These are phyloP conservation scores for Hirtodrosophila histrioides DNA, from an alignment of 2,888 invertebrate species.

Conservation along the genomic window DNA sequence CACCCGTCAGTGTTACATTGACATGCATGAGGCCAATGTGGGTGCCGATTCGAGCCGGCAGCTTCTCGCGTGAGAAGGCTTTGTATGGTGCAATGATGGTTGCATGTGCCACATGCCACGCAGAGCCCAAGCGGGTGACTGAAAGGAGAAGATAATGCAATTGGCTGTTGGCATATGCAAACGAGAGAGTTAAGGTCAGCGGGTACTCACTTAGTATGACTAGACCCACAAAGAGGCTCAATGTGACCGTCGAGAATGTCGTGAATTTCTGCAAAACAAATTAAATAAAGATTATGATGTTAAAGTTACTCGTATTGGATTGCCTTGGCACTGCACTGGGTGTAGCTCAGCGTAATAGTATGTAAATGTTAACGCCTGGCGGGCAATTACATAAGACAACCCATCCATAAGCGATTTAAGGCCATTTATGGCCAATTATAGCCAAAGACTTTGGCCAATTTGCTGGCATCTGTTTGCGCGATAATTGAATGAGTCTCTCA, in stretches of 20 bases:
- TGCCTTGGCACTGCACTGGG: slow-evolving; percentile 20
- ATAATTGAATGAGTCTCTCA: slow-evolving; percentile 50
- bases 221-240: slow-evolving; percentile 96
- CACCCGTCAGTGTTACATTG: slow-evolving; percentile 97
- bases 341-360: slow-evolving; percentile 8
- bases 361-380: slow-evolving; percentile 13
- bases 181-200: slow-evolving; percentile 38
- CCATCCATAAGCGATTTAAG: slow-evolving; percentile 30
- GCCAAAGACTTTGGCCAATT: slow-evolving; percentile 32
- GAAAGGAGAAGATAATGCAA: slow-evolving; percentile 51
- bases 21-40: slow-evolving; percentile 96
- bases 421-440: slow-evolving; percentile 42
- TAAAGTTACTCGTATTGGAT: slow-evolving; percentile 7
- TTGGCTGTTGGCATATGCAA: slow-evolving; percentile 37
- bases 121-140: slow-evolving; percentile 95
- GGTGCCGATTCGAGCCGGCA: slow-evolving; percentile 95
- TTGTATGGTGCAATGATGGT: slow-evolving; percentile 94
- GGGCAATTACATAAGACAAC: slow-evolving; percentile 24
- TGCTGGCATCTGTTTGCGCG: slow-evolving; percentile 21
- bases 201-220: slow-evolving; percentile 93
- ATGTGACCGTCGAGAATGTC: slow-evolving; percentile 95
- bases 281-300: slow-evolving; percentile 28
- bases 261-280: slow-evolving; percentile 90
- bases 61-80: slow-evolving; percentile 94
- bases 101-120: slow-evolving; percentile 95